Percentiles rank a stretch among this genome's conserved stretches.
Conservation (phyloP, 2,797 vertebrate species). For the Channa striata region DNA sequence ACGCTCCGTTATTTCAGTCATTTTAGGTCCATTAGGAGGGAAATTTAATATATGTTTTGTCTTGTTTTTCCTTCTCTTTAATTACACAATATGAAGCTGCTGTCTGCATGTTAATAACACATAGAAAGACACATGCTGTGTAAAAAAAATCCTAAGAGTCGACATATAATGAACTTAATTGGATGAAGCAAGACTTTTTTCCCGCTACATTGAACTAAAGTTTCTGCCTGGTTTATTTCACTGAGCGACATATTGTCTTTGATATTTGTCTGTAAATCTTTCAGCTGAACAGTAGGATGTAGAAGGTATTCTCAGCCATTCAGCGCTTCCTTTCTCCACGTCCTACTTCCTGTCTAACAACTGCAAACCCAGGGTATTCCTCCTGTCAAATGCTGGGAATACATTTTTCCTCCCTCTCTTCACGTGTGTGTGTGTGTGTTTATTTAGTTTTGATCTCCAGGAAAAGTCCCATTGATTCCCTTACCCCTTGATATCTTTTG, state of each 20-base stretch:
- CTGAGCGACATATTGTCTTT: neutral
- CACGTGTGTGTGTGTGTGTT: slow-evolving; percentile 13
- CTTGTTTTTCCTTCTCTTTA: slow-evolving; percentile 21
- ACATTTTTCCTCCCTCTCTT: neutral
- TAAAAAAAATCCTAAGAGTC: slow-evolving; percentile 1
- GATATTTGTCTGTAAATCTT: slow-evolving; percentile 20
- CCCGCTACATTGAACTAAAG: neutral
- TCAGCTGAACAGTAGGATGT: slow-evolving; percentile 56
- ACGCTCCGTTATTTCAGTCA: slow-evolving; percentile 34
- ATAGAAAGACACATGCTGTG: neutral
- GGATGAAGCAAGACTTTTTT: neutral
- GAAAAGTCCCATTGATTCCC: slow-evolving; percentile 38
- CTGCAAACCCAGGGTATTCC: slow-evolving; percentile 14
- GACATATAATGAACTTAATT: neutral
- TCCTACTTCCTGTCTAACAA: slow-evolving; percentile 69
- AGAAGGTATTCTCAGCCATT: slow-evolving; percentile 57
- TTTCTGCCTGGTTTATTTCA: neutral
- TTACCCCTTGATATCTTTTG: slow-evolving; percentile 20
- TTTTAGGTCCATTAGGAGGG: slow-evolving; percentile 13
- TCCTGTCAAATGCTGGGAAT: slow-evolving; percentile 32
- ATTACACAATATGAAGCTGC: slow-evolving; percentile 18
- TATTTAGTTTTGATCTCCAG: slow-evolving; percentile 49
- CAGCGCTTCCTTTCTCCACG: slow-evolving; percentile 67
- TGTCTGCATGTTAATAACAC: slow-evolving; percentile 37
- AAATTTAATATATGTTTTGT: slow-evolving; percentile 28